Evolutionary conservation across 2,888 invertebrate genomes (phyloP).

Genomic region (Zootermopsis nevadensis): DNA sequence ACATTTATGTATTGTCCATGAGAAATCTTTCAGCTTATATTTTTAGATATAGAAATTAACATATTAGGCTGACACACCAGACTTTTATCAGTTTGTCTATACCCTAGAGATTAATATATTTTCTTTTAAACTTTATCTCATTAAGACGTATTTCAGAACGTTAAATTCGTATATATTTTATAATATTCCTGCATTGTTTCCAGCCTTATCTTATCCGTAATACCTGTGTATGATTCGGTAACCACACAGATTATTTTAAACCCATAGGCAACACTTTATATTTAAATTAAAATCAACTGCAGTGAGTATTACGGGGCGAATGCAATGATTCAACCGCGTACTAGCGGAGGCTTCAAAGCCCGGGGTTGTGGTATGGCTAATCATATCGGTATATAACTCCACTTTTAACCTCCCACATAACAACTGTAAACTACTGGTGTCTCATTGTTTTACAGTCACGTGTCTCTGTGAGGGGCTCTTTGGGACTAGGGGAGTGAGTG

Average conservation of each 20-base stretch:
- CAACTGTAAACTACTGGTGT: not conserved
- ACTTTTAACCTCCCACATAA: not conserved
- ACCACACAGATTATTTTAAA: not conserved
- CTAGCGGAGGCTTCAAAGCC: not conserved
- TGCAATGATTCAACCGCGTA: not conserved
- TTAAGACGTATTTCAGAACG: too few relatives aligned
- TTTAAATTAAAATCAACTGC: not conserved
- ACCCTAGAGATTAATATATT: too few relatives aligned
- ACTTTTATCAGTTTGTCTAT: too few relatives aligned
- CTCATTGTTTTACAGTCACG: not conserved
- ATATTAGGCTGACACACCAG: too few relatives aligned
- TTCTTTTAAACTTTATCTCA: too few relatives aligned
- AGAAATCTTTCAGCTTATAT: too few relatives aligned
- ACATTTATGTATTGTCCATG: too few relatives aligned
- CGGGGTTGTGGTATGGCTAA: not conserved
- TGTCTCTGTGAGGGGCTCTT: not conserved
- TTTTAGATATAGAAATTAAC: too few relatives aligned
- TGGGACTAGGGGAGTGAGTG: not conserved
- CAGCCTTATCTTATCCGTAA: not conserved
- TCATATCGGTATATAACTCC: not conserved
- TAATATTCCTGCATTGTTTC: not conserved
- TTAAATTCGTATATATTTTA: not conserved
- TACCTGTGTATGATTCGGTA: too few relatives aligned
- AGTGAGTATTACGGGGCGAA: not conserved
- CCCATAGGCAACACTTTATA: not conserved